phyloP scores from a whole-genome alignment of 1,140 invertebrate genomes.

The Anastrepha ludens region DNA sequence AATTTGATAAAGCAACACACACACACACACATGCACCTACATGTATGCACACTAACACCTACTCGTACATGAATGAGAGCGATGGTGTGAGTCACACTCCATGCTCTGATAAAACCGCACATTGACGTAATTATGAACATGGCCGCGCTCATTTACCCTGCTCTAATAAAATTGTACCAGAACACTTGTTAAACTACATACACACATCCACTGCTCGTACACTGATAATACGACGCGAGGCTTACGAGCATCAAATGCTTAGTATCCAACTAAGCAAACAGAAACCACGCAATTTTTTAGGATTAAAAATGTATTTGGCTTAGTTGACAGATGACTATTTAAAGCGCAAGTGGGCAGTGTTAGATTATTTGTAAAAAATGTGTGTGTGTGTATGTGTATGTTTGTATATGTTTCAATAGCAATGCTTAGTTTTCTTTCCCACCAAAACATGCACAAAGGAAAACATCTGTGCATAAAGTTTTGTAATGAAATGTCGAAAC shows the following conservation, averaged over 20 bases:
- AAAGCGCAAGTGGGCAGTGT: background rate
- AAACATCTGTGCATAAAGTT: constrained; percentile 21
- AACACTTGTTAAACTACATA: background rate
- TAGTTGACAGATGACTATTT: background rate
- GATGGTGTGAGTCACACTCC: too few species aligned
- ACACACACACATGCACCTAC: background rate
- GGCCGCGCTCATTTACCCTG: too few species aligned
- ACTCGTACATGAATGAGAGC: too few species aligned
- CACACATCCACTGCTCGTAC: background rate
- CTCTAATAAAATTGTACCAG: too few species aligned
- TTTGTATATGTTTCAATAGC: background rate
- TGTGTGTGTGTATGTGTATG: background rate
- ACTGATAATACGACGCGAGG: background rate
- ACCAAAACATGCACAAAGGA: background rate
- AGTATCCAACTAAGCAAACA: background rate
- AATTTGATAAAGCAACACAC: background rate
- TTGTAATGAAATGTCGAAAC: constrained; percentile 28
- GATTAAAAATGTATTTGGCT: background rate
- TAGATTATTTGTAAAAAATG: background rate
- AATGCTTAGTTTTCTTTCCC: too few species aligned
- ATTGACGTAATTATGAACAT: too few species aligned
- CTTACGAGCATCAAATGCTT: background rate
- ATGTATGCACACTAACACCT: too few species aligned
- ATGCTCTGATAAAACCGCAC: too few species aligned
- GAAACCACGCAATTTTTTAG: background rate